Evolutionary conservation across 2,113 vertebrate genomes (phyloP).

Genomic region (Cavia porcellus): DNA sequence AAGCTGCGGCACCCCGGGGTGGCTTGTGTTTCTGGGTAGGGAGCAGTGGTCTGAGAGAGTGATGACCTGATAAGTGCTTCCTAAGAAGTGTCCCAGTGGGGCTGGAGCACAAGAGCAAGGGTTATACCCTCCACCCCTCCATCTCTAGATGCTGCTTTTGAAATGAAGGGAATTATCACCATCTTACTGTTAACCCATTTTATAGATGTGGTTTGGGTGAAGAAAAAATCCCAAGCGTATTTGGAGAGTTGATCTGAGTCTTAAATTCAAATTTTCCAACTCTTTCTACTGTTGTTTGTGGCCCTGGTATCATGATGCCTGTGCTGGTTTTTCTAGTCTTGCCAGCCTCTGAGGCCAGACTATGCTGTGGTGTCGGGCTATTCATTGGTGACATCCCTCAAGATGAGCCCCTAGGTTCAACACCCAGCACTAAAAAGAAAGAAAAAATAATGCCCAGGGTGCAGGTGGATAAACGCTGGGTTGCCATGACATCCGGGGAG

Average conservation of each 20-base stretch:
- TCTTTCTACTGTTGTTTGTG: not conserved
- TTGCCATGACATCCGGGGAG: not conserved
- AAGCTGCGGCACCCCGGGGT: too few species aligned
- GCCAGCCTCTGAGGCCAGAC: not conserved
- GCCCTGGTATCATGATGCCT: not conserved
- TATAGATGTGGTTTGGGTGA: not conserved
- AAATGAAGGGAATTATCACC: not conserved
- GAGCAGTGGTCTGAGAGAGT: not conserved
- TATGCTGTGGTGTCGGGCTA: rapidly evolving
- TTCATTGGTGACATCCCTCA: not conserved
- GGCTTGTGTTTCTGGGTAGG: not conserved
- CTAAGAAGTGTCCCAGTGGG: not conserved
- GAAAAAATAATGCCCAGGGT: not conserved
- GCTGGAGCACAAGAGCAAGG: not conserved
- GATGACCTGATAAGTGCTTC: not conserved
- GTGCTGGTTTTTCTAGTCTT: not conserved
- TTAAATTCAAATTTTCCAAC: not conserved
- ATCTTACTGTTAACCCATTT: not conserved
- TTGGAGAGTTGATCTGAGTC: not conserved
- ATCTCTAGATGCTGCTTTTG: not conserved
- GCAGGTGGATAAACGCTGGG: not conserved
- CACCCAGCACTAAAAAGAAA: not conserved
- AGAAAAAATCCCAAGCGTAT: not conserved
- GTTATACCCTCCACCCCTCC: not conserved
- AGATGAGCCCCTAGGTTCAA: not conserved